Percentiles rank a stretch among this genome's conserved stretches.
These are phyloP conservation scores for Slavum lentiscoides DNA, from an alignment of 2,888 invertebrate genomes.

Conservation along the genomic window DNA sequence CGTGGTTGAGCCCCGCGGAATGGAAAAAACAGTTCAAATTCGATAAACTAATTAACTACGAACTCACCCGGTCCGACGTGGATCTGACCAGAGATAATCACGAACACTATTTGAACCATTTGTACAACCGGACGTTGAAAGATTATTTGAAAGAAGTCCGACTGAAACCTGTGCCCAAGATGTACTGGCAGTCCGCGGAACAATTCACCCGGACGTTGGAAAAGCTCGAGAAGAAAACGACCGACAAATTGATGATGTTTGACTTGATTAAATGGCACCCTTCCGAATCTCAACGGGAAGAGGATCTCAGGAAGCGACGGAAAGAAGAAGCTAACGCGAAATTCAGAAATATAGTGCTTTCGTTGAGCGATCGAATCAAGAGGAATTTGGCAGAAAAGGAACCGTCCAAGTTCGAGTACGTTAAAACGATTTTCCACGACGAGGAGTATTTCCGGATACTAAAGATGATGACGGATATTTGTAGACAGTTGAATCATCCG, in stretches of 20 bases:
- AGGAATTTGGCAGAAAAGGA: neutral
- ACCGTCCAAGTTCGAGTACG: neutral
- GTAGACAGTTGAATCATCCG: too few relatives aligned
- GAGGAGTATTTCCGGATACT: too few relatives aligned
- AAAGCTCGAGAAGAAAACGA: neutral
- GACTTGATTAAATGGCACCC: neutral
- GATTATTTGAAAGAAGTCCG: neutral
- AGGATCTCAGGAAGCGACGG: too few relatives aligned
- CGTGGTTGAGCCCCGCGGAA: constrained; percentile 18
- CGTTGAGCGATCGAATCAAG: neutral
- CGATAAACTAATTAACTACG: neutral
- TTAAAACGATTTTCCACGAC: neutral
- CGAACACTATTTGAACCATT: neutral
- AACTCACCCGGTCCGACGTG: neutral
- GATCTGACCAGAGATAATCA: neutral
- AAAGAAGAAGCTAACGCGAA: too few relatives aligned
- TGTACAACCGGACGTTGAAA: neutral
- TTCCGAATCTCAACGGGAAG: too few relatives aligned
- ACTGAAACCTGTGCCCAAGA: neutral
- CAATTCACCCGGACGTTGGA: neutral
- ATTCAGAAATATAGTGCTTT: neutral
- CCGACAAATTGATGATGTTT: neutral
- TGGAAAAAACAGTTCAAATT: constrained; percentile 1
- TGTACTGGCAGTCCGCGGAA: constrained; percentile 25
- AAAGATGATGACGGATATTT: too few relatives aligned